A percentile compares a stretch with the other conserved stretches of the same genome.
Evolutionary conservation across 2,888 invertebrate genomes (phyloP).

Genomic region (Pachycephus smyrnensis): DNA sequence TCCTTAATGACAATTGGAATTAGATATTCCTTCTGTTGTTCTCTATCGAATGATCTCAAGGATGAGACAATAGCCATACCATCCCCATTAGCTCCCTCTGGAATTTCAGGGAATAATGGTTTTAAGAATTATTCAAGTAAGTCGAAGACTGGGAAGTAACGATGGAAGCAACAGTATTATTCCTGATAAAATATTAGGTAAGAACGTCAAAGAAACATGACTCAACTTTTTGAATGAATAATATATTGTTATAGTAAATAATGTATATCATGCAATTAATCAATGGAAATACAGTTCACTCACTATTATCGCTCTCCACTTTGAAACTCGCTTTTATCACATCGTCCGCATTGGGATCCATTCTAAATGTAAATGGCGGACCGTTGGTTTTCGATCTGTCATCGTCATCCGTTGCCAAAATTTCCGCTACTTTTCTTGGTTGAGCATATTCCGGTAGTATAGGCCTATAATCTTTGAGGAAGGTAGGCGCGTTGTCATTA

Average conservation of each 20-base stretch:
- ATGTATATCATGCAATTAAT: not conserved
- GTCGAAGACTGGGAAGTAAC: not conserved
- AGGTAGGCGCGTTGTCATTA: conserved; percentile 94
- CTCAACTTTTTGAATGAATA: not conserved
- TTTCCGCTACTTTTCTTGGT: conserved; percentile 92
- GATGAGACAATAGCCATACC: conserved; percentile 98
- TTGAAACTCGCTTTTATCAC: conserved; percentile 94
- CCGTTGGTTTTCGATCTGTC: conserved; percentile 95
- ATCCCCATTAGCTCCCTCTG: conserved; percentile 96
- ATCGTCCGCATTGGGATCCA: conserved; percentile 94
- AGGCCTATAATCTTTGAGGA: conserved; percentile 91
- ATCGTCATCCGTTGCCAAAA: conserved; percentile 93
- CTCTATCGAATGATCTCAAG: conserved; percentile 91
- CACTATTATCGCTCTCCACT: conserved; percentile 96
- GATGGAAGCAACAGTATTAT: not conserved
- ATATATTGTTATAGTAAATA: not conserved
- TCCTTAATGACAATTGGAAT: conserved; percentile 98
- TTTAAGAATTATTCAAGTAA: not conserved
- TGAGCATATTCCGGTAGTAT: conserved; percentile 94
- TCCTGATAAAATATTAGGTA: not conserved
- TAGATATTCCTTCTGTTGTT: conserved; percentile 95
- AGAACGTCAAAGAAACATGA: not conserved
- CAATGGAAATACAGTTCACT: conserved; percentile 58
- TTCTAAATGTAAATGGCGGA: conserved; percentile 94
- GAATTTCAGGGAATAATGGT: not conserved